Evolutionary conservation across 2,113 vertebrate genomes (phyloP).

Genomic region (Odobenus rosmarus): DNA sequence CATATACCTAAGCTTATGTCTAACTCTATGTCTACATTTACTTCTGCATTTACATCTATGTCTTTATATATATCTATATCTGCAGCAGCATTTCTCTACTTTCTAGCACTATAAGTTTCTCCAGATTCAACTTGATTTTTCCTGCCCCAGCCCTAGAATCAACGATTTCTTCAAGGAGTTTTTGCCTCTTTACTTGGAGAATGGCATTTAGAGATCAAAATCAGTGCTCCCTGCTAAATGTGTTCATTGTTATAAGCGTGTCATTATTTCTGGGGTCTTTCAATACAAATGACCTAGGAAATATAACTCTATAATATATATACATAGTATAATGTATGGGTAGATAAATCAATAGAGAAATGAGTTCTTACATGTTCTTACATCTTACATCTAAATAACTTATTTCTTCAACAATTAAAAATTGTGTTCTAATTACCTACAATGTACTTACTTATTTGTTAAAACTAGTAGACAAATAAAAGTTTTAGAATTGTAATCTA

Average conservation of each 20-base stretch:
- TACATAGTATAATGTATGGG: not conserved
- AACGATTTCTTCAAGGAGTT: not conserved
- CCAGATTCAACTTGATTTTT: not conserved
- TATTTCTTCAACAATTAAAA: not conserved
- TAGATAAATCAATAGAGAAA: not conserved
- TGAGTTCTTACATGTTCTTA: not conserved
- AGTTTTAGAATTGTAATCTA: not conserved
- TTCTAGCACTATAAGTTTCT: not conserved
- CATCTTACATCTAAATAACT: not conserved
- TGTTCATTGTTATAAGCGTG: not conserved
- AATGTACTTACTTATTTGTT: not conserved
- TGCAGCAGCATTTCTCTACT: not conserved
- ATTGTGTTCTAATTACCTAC: not conserved
- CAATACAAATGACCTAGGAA: not conserved
- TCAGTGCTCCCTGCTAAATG: not conserved
- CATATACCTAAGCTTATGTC: not conserved
- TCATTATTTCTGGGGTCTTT: not conserved
- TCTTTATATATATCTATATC: not conserved
- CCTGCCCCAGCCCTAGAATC: not conserved
- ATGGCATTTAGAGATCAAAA: not conserved
- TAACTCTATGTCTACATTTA: not conserved
- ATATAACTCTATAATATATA: not conserved
- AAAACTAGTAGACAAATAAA: not conserved
- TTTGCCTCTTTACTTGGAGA: not conserved
- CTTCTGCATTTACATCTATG: not conserved